Evolutionary conservation across 2,888 invertebrate species (phyloP).

Genomic region (Pterobdella sp.): DNA sequence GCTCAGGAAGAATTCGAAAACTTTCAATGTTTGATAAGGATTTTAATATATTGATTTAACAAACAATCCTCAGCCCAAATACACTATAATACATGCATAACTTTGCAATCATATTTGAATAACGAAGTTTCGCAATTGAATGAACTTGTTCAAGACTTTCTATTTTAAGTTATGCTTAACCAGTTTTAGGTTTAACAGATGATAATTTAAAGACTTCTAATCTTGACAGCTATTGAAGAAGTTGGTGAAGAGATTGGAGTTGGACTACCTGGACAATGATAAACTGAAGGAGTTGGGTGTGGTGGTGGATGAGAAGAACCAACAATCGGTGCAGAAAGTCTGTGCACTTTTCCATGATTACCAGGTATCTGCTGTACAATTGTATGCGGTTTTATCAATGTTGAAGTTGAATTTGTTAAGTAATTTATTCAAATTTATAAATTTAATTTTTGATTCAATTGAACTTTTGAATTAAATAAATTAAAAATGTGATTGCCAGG

Average conservation of each 20-base stretch:
- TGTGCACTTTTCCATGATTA: not conserved
- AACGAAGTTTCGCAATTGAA: too few species aligned
- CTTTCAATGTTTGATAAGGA: too few species aligned
- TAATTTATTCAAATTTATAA: not conserved
- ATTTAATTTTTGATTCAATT: not conserved
- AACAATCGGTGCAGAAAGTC: constrained; percentile 6
- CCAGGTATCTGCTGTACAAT: not conserved
- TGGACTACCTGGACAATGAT: not conserved
- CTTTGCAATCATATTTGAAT: too few species aligned
- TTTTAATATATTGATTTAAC: too few species aligned
- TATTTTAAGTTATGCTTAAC: too few species aligned
- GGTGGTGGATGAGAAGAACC: not conserved
- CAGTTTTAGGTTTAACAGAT: too few species aligned
- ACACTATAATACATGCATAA: too few species aligned
- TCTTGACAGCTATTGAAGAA: not conserved
- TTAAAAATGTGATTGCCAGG: not conserved
- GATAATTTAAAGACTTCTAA: too few species aligned
- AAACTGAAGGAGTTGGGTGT: not conserved
- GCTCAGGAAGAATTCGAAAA: too few species aligned
- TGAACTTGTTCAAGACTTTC: too few species aligned
- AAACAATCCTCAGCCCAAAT: too few species aligned
- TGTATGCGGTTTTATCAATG: not conserved
- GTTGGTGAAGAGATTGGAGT: constrained; percentile 7
- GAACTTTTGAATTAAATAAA: too few species aligned
- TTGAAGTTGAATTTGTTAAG: not conserved